phyloP scores from a whole-genome alignment of 2,797 vertebrate species.

The Enteromius paludinosus region DNA sequence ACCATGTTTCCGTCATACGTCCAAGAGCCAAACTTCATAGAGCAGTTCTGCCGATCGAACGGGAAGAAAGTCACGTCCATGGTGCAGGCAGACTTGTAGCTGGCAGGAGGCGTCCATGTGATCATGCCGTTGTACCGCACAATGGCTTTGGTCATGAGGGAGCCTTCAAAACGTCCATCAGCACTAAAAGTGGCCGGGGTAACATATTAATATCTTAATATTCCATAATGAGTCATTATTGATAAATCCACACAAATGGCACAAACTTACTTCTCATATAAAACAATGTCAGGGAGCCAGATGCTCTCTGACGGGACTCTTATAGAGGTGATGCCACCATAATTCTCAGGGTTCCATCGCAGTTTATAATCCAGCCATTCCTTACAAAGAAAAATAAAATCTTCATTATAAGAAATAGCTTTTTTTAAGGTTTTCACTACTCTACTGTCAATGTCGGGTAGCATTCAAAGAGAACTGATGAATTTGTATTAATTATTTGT shows the following conservation, averaged over 20 bases:
- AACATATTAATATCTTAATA: background rate
- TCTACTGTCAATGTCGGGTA: background rate
- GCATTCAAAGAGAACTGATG: background rate
- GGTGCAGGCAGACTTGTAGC: conserved; percentile 95
- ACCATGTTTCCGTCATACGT: conserved; percentile 96
- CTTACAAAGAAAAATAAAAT: conserved; percentile 67
- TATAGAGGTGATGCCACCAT: conserved; percentile 90
- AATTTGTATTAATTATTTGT: background rate
- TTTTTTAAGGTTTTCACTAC: background rate
- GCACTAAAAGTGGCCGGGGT: conserved; percentile 77
- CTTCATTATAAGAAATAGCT: background rate
- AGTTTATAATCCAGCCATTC: conserved; percentile 94
- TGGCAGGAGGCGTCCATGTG: conserved; percentile 92
- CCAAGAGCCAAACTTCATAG: conserved; percentile 99
- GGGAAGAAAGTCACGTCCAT: conserved; percentile 98
- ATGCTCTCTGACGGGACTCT: conserved; percentile 94
- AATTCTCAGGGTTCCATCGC: conserved; percentile 92
- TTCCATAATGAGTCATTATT: background rate
- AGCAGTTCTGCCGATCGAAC: conserved; percentile 95
- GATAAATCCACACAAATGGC: background rate
- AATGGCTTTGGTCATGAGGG: conserved; percentile 95
- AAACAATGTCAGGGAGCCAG: conserved; percentile 96
- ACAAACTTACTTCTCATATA: conserved; percentile 93
- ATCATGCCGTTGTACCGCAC: conserved; percentile 87
- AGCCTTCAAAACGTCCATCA: conserved; percentile 93